Percentiles rank a stretch among this genome's conserved stretches.
Evolutionary conservation across 2,888 invertebrate species (phyloP).

Genomic region (Aethes cnicana): DNA sequence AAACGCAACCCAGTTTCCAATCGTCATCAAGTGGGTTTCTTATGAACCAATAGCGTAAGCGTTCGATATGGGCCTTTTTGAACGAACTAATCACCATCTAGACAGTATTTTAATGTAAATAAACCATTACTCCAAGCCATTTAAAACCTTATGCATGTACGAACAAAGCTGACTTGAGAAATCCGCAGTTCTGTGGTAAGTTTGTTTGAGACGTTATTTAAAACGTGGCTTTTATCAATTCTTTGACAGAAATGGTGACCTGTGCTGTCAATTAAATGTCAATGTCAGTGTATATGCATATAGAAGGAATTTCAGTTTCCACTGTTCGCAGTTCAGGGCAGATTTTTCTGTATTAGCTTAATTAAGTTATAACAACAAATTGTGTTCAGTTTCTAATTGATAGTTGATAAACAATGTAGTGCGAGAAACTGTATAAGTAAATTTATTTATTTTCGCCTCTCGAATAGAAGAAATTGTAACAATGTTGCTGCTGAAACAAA

Average conservation of each 20-base stretch:
- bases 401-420: conserved; percentile 14
- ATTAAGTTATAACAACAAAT: conserved; percentile 16
- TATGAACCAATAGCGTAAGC: neutral
- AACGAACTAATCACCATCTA: neutral
- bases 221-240: neutral
- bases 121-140: neutral
- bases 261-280: neutral
- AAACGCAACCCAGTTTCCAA: too few species aligned
- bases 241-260: neutral
- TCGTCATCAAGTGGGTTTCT: too few species aligned
- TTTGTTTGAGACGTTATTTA: conserved; percentile 11
- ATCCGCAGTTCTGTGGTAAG: too few species aligned
- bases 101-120: neutral
- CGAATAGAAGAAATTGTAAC: neutral
- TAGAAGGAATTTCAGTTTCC: too few species aligned
- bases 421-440: neutral
- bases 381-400: neutral
- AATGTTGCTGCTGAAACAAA: conserved; percentile 41
- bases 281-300: neutral
- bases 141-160: neutral
- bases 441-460: conserved; percentile 4
- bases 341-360: conserved; percentile 8
- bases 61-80: neutral
- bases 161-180: neutral
- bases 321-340: too few species aligned